Evolutionary conservation across 2,113 vertebrate genomes (phyloP).

Genomic region (Nanger granti): DNA sequence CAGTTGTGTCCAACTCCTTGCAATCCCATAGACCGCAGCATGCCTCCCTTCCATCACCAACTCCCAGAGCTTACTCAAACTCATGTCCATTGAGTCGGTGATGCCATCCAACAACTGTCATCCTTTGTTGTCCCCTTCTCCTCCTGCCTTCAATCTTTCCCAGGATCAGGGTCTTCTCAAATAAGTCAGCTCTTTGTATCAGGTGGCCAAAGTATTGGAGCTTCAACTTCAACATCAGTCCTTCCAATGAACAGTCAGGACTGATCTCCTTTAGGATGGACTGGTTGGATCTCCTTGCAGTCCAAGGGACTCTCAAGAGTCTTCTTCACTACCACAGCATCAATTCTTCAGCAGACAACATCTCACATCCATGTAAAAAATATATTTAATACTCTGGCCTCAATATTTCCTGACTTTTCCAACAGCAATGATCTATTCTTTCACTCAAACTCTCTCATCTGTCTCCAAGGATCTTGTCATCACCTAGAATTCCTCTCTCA

Average conservation of each 20-base stretch:
- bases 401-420: background rate
- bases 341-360: background rate
- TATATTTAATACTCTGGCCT: background rate
- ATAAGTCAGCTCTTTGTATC: background rate
- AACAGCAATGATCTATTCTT: background rate
- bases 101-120: background rate
- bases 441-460: background rate
- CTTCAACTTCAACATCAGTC: background rate
- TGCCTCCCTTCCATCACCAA: background rate
- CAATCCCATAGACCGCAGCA: fast-evolving
- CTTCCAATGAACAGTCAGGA: background rate
- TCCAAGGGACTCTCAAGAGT: background rate
- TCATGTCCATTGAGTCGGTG: background rate
- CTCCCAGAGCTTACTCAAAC: background rate
- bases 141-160: background rate
- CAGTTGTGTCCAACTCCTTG: background rate
- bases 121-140: background rate
- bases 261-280: background rate
- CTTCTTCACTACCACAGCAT: background rate
- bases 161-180: background rate
- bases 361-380: background rate
- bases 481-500: background rate
- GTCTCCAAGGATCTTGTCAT: background rate
- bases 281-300: background rate
- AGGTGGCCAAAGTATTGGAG: background rate